Base-by-base conservation (phyloP, 2,113 vertebrate species). In the Strix aluco region DNA sequence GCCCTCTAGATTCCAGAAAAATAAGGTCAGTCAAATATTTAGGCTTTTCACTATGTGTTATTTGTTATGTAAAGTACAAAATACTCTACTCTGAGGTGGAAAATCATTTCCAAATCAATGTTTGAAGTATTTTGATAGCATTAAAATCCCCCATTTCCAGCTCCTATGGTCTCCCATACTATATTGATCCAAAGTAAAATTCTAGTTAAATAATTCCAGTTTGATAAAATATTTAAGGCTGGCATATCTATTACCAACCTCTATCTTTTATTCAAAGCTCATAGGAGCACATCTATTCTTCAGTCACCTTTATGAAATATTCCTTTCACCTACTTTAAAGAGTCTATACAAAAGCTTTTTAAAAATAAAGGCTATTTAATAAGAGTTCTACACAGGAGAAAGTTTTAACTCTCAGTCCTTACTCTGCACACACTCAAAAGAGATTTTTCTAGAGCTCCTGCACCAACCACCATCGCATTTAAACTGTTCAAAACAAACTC, bases 91-190 rank as follows among this genome's bases (percentile, higher is more conserved):
- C n/a, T 17, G 30, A 34, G 54, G 29, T 9, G 27, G 51, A 90
- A 87, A 93, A 63, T 36, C 1, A 47, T 44, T 69, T 70, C 61
- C 20, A n/a, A 81, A 55, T 72, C 30, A 42, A 61, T n/a, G 27
- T 20, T 13, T 54, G 26, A 88, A 71, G 23, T 55, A 1, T 32
- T 58, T 5, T 5, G 27, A 15, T 0, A 9, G 32, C 25, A 32
- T 2, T 22, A 11, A 21, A 67, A 46, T 5, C 52, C 29, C 55
- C 2, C 29, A 0, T 0, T 9, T 8, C 32, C 63, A 9, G 30
- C 21, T 63, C 58, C 70, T 49, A 2, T 3, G 0, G 23, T 3
- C 11, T 71, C 19, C 88, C 26, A 1, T 3, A 8, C 27, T 10
- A 17, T 13, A 36, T 2, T 34, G 51, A 86, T 51, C 51, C 26